Base-by-base conservation (phyloP, 1,140 invertebrate species). In the Andrena cerasifolii region DNA sequence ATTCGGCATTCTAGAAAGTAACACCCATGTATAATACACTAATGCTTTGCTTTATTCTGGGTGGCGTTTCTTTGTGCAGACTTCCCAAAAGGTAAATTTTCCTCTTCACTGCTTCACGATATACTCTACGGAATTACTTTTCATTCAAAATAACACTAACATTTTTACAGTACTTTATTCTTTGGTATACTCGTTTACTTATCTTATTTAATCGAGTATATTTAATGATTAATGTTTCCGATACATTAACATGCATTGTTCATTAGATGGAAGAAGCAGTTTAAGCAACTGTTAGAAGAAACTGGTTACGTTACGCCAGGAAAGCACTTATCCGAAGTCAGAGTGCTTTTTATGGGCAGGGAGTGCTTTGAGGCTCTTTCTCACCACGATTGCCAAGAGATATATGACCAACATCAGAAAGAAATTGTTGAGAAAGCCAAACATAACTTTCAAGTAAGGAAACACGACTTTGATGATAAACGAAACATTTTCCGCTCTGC, bases 391-490 rank as follows among this genome's bases (percentile, higher is more conserved):
- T 97, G 98, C 87, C 96, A 97, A 88, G 94, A 97, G 85, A 98
- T 99, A 85, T 99, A 99, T 92, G 98, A 99, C 84, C 95, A 97
- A 76, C 98, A 99, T 93, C 98, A 99, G 93, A 95, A 96, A 83
- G 97, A 98, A 89, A 96, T 99, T 62, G 97, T 98, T 88, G 95
- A 98, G 86, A 95, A 96, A 88, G 98, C 98, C 36, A 98, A 98
- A 91, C 95, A 97, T 80, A 98, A 99, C 92, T 98, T 99, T 89
- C 96, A 96, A 92, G 96, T 96, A 83, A 59, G 36, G 18, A 36
- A 4, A 51, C 33, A 26, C 14, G 36, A 26, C 45, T 51, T 45
- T 36, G n/a, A 18, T 56, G 14, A 33, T 16, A 18, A 8, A 24
- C 21, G 14, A n/a, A 58, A 70, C 10, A 45, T 56, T 26, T 58